phyloP scores from a whole-genome alignment of 2,113 vertebrate genomes.

The Rhea americana region DNA sequence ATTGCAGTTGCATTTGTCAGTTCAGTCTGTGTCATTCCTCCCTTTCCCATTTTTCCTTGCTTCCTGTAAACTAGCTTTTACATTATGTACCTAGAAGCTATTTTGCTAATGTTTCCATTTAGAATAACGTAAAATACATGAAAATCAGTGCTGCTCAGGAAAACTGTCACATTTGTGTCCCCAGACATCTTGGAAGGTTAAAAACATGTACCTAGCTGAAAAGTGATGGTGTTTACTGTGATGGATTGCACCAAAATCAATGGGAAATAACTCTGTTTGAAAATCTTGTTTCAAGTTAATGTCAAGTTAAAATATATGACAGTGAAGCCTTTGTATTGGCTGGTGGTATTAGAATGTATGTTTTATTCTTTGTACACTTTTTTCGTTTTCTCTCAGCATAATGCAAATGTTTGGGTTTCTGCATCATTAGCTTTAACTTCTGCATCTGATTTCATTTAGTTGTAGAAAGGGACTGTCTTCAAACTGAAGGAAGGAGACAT shows the following conservation, averaged over 20 bases:
- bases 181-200: background rate
- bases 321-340: background rate
- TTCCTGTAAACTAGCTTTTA: slow-evolving; percentile 26
- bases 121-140: slow-evolving; percentile 1
- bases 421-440: background rate
- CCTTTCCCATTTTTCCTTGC: background rate
- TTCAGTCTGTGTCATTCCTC: background rate
- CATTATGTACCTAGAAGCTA: slow-evolving; percentile 6
- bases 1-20: slow-evolving; percentile 3
- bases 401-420: background rate
- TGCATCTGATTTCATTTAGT: background rate
- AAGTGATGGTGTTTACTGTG: background rate
- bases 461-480: background rate
- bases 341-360: background rate
- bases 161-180: slow-evolving; percentile 1
- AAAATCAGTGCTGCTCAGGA: background rate
- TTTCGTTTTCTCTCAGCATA: background rate
- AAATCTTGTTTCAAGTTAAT: slow-evolving; percentile 30
- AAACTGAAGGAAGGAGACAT: background rate
- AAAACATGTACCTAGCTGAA: background rate
- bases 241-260: slow-evolving; percentile 21
- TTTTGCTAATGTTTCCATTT: slow-evolving; percentile 28
- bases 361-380: background rate
- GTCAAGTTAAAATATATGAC: background rate
- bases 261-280: background rate